Base-by-base conservation (phyloP, 2,113 vertebrate species). In the Gnathonemus longibarbis region DNA sequence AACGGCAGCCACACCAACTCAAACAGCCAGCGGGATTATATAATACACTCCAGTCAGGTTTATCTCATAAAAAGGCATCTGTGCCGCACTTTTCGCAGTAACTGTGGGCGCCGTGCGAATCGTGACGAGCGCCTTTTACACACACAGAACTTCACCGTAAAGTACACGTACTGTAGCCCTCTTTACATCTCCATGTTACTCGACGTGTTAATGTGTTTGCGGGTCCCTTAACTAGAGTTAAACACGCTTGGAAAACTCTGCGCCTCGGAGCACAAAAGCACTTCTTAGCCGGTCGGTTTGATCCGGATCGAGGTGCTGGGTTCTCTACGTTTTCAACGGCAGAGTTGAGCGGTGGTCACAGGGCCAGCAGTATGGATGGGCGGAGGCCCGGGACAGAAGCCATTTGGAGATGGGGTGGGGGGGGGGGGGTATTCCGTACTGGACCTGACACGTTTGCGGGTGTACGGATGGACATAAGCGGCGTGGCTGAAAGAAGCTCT, bases 11-110 rank as follows among this genome's bases (percentile, higher is more conserved):
- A 31, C 92, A 92, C 89, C 66, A 91, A 89, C 88, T 84, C 89
- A 91, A 91, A 92, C 90, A 94, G 93, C 93, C 89, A 91, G 89
- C 1, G 62, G 84, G 88, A 88, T 89, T 91, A 66, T 85, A 90
- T 87, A 92, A 93, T 92, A 91, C 90, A 91, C 84, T 70, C 62
- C 74, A 42, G 74, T 58, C 48, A 85, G 89, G 49, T 91, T 84
- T 93, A 91, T 94, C 74, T 91, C 86, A 90, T 91, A 70, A 92
- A 56, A 93, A 89, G 91, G 53, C 88, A 90, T 91, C 91, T 92
- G 90, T 91, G 50, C 24, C 24, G n/a, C 8, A n/a, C 19, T 49
- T 86, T 86, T 50, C 48, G 10, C n/a, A 48, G 84, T 35, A 3
- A 27, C 42, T 52, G 42, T 39, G 24, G 39, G 56, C 52, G 77